Conservation (phyloP, 2,113 vertebrate genomes). For the Muntiacus muntjak region DNA sequence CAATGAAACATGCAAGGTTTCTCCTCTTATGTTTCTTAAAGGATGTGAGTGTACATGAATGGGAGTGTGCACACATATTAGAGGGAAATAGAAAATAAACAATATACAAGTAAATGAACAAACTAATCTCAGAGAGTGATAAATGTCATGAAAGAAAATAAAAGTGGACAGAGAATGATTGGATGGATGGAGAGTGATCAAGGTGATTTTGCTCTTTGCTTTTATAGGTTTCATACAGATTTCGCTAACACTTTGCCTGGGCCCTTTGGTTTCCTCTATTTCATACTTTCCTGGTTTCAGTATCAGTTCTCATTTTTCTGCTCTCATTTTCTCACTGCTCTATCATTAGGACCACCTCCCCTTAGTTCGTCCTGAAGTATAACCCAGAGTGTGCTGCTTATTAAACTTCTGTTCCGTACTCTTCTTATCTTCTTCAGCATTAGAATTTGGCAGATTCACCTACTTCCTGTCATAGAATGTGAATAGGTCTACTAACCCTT, state of each 20-base stretch:
- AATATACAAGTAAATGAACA: neutral
- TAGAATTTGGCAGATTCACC: neutral
- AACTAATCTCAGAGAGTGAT: neutral
- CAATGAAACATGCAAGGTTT: neutral
- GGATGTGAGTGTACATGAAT: neutral
- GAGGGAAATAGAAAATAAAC: neutral
- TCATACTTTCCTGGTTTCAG: neutral
- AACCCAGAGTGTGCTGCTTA: neutral
- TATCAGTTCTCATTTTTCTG: conserved; percentile 21
- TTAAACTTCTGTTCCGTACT: neutral
- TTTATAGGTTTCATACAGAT: neutral
- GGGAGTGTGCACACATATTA: neutral
- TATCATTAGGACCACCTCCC: neutral
- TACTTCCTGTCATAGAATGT: neutral
- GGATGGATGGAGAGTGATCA: neutral
- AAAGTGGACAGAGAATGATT: neutral
- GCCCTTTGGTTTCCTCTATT: neutral
- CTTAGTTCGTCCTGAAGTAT: neutral
- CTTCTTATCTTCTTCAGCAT: neutral
- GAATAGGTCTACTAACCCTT: neutral
- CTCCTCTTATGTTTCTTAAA: neutral
- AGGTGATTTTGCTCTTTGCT: neutral
- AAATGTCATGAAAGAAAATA: neutral
- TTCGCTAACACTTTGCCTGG: neutral
- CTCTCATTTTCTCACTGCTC: neutral